Conservation (phyloP, 2,113 vertebrate genomes). For the Platichthys flesus region DNA sequence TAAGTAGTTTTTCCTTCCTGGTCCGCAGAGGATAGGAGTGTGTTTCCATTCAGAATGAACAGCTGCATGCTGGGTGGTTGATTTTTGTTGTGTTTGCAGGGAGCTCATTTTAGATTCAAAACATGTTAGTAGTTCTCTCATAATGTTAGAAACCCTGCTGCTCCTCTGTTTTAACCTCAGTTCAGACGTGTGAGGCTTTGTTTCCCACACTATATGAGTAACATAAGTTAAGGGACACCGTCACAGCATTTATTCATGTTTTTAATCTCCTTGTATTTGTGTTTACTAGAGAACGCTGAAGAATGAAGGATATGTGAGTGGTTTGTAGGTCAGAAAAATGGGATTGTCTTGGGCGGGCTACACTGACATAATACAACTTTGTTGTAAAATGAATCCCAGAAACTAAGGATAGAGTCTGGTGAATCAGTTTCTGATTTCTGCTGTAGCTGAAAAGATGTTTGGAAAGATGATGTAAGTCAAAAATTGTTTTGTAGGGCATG, state of each 20-base stretch:
- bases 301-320: slow-evolving; percentile 43
- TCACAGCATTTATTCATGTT: slow-evolving; percentile 20
- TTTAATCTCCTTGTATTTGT: slow-evolving; percentile 31
- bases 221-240: slow-evolving; percentile 28
- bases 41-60: neutral
- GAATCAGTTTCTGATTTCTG: neutral
- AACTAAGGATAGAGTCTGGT: neutral
- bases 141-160: neutral
- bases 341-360: neutral
- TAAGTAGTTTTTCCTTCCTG: neutral
- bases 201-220: slow-evolving; percentile 13
- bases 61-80: neutral
- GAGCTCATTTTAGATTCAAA: slow-evolving; percentile 18
- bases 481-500: neutral
- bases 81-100: slow-evolving; percentile 23
- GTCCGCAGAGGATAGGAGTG: neutral
- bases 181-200: slow-evolving; percentile 14
- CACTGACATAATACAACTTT: neutral
- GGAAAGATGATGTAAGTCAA: neutral
- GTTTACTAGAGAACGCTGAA: slow-evolving; percentile 44
- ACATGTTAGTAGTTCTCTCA: neutral
- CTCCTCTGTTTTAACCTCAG: slow-evolving; percentile 9
- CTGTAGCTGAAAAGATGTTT: slow-evolving; percentile 12
- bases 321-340: slow-evolving; percentile 12
- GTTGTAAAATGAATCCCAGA: slow-evolving; percentile 3